phyloP scores from a whole-genome alignment of 2,797 vertebrate species.

The Alca torda region DNA sequence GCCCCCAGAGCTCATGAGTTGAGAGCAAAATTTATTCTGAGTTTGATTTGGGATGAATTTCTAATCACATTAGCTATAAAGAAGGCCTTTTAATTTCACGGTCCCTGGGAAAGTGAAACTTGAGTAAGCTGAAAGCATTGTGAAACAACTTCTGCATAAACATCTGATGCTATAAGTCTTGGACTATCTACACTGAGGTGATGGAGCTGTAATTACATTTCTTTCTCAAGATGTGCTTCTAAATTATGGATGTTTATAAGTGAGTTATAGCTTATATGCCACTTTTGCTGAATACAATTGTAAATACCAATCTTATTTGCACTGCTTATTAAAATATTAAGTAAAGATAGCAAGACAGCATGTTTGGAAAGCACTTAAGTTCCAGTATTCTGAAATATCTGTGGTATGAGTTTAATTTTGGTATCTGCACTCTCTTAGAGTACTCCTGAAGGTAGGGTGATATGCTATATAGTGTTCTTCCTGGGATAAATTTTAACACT shows the following conservation, averaged over 20 bases:
- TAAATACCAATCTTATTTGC: not conserved
- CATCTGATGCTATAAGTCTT: not conserved
- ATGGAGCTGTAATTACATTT: not conserved
- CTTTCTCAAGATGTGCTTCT: not conserved
- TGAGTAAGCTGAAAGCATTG: not conserved
- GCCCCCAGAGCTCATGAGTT: not conserved
- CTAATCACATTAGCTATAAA: slow-evolving; percentile 16
- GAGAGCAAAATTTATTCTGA: not conserved
- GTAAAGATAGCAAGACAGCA: not conserved
- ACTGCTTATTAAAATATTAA: not conserved
- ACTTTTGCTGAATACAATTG: not conserved
- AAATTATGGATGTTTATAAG: not conserved
- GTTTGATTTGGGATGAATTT: slow-evolving; percentile 6
- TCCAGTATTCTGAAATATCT: not conserved
- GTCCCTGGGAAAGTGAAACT: slow-evolving; percentile 9
- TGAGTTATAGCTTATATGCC: not conserved
- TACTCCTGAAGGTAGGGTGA: not conserved
- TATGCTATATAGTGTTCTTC: not conserved
- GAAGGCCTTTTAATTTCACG: not conserved
- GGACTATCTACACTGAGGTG: not conserved
- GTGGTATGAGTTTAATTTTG: not conserved
- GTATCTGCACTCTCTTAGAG: not conserved
- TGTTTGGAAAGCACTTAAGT: not conserved
- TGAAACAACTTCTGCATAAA: slow-evolving; percentile 5
- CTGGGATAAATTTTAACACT: not conserved